phyloP scores from a whole-genome alignment of 2,888 invertebrate genomes.

The Pherbina coryleti region DNA sequence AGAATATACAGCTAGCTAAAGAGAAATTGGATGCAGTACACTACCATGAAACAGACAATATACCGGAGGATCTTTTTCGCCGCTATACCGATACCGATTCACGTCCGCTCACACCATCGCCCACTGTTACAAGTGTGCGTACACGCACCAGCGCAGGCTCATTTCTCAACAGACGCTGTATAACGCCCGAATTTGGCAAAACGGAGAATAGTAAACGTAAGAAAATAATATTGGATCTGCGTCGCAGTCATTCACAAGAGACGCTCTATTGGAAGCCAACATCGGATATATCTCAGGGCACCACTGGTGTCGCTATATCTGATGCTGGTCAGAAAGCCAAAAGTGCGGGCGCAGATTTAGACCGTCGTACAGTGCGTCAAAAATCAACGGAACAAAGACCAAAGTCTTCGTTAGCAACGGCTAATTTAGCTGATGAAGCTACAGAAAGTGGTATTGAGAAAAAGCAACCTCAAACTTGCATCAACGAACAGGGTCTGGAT shows the following conservation, averaged over 20 bases:
- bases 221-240: conserved; percentile 79
- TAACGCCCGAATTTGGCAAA: conserved; percentile 78
- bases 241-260: conserved; percentile 70
- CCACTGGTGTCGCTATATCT: conserved; percentile 48
- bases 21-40: conserved; percentile 40
- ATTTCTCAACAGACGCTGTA: conserved; percentile 72
- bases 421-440: conserved; percentile 46
- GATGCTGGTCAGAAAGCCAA: conserved; percentile 53
- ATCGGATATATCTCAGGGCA: conserved; percentile 68
- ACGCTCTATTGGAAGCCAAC: conserved; percentile 72
- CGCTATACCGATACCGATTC: conserved; percentile 89
- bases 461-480: conserved; percentile 59
- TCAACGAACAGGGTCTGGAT: conserved; percentile 62
- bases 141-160: conserved; percentile 76
- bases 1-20: conserved; percentile 48
- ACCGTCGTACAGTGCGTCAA: conserved; percentile 57
- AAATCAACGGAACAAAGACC: conserved; percentile 60
- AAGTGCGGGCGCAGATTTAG: conserved; percentile 59
- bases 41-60: conserved; percentile 71
- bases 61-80: conserved; percentile 82
- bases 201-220: conserved; percentile 73
- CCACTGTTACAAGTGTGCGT: conserved; percentile 80
- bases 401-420: conserved; percentile 59
- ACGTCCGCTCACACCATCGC: conserved; percentile 83
- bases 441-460: conserved; percentile 48